A percentile compares a stretch with the other conserved stretches of the same genome.
These are phyloP conservation scores for Aplocera efformata DNA, from an alignment of 2,888 invertebrate genomes.

Conservation along the genomic window DNA sequence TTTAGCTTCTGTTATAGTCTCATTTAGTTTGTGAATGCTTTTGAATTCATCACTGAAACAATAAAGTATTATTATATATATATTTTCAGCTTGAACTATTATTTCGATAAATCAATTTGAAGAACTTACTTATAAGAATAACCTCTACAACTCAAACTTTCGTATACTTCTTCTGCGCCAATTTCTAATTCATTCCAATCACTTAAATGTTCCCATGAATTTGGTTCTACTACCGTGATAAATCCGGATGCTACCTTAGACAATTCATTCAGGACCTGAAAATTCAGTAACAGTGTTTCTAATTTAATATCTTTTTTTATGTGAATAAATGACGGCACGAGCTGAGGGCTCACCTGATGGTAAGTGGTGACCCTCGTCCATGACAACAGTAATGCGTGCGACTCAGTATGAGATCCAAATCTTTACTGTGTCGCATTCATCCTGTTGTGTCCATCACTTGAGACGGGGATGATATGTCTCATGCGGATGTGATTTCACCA, in stretches of 20 bases:
- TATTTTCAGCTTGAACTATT: neutral
- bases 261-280: constrained; percentile 4
- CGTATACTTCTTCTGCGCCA: constrained; percentile 41
- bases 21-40: constrained; percentile 30
- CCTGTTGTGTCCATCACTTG: too few relatives aligned
- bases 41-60: constrained; percentile 39
- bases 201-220: neutral
- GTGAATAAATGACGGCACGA: too few relatives aligned
- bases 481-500: too few relatives aligned
- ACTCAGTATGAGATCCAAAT: too few relatives aligned
- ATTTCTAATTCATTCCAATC: constrained; percentile 22
- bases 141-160: constrained; percentile 19
- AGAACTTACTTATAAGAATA: constrained; percentile 9
- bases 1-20: constrained; percentile 38
- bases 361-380: too few relatives aligned
- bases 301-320: too few relatives aligned
- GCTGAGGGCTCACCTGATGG: too few relatives aligned
- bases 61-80: too few relatives aligned
- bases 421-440: too few relatives aligned
- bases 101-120: neutral
- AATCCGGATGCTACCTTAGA: constrained; percentile 12
- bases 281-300: neutral
- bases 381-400: too few relatives aligned
- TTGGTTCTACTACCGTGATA: neutral
- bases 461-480: too few relatives aligned